Evolutionary conservation across 2,113 vertebrate genomes (phyloP).

Genomic region (Rhinoptilus africanus): DNA sequence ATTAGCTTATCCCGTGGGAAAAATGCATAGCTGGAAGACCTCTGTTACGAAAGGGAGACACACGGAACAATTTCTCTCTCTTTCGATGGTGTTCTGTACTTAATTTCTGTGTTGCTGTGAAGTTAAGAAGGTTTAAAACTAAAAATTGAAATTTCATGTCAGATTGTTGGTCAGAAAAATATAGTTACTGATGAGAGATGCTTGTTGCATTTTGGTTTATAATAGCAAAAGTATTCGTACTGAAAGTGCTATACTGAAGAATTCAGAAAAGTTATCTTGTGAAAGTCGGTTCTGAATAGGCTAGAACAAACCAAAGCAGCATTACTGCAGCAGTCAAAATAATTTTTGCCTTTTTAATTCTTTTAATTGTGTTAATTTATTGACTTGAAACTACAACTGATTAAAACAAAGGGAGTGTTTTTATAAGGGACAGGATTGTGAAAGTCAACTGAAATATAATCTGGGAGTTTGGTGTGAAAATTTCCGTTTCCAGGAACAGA

Average conservation of each 20-base stretch:
- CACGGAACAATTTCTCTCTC: neutral
- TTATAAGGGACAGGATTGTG: neutral
- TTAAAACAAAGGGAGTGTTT: neutral
- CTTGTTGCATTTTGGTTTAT: neutral
- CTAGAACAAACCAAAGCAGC: neutral
- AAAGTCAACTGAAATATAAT: neutral
- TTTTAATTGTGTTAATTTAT: neutral
- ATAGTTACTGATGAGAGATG: neutral
- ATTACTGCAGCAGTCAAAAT: neutral
- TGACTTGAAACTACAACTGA: neutral
- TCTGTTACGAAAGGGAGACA: neutral
- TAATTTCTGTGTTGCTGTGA: neutral
- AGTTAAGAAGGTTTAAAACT: neutral
- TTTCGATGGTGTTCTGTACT: neutral
- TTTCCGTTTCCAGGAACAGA: neutral
- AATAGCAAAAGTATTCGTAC: neutral
- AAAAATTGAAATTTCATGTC: neutral
- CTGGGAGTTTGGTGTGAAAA: neutral
- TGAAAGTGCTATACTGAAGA: neutral
- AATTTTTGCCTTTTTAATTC: neutral
- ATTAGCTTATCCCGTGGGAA: neutral
- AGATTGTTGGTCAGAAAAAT: neutral
- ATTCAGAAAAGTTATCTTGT: neutral
- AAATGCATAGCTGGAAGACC: neutral
- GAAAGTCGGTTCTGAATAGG: neutral